Evolutionary conservation across 2,888 invertebrate species (phyloP).

Genomic region (Tenthredo distinguenda): DNA sequence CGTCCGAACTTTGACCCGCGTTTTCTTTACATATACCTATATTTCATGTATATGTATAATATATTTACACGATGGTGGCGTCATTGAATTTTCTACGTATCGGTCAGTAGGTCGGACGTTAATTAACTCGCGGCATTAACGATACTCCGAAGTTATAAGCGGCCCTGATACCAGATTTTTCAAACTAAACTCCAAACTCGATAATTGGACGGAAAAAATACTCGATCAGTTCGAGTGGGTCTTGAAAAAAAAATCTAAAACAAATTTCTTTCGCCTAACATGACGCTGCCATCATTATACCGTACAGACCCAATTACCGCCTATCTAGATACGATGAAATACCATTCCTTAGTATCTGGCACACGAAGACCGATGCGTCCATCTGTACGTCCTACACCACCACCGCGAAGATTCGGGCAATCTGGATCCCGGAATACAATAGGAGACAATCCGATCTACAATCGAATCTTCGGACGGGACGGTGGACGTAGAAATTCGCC

Average conservation of each 20-base stretch:
- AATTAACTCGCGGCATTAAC: background rate
- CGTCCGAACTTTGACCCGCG: constrained; percentile 12
- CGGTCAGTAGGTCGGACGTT: background rate
- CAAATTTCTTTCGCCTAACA: background rate
- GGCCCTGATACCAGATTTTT: background rate
- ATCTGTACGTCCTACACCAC: constrained; percentile 66
- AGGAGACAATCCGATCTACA: constrained; percentile 66
- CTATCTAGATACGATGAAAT: constrained; percentile 1
- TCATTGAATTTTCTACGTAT: constrained; percentile 1
- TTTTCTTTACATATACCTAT: background rate
- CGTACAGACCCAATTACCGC: background rate
- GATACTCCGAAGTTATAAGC: background rate
- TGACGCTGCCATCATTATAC: background rate
- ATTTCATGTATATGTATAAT: background rate
- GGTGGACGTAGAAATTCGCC: constrained; percentile 43
- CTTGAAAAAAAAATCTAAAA: background rate
- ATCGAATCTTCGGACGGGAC: constrained; percentile 65
- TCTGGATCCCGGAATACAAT: constrained; percentile 67
- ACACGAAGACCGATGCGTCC: constrained; percentile 57
- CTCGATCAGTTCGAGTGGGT: background rate
- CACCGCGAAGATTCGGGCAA: constrained; percentile 63
- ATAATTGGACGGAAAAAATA: background rate
- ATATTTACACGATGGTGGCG: constrained; percentile 18
- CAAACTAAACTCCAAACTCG: background rate
- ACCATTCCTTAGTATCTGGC: constrained; percentile 47